Percentiles rank a stretch among this genome's conserved stretches.
Evolutionary conservation across 2,113 vertebrate genomes (phyloP).

Genomic region (Pseudonaja textilis): DNA sequence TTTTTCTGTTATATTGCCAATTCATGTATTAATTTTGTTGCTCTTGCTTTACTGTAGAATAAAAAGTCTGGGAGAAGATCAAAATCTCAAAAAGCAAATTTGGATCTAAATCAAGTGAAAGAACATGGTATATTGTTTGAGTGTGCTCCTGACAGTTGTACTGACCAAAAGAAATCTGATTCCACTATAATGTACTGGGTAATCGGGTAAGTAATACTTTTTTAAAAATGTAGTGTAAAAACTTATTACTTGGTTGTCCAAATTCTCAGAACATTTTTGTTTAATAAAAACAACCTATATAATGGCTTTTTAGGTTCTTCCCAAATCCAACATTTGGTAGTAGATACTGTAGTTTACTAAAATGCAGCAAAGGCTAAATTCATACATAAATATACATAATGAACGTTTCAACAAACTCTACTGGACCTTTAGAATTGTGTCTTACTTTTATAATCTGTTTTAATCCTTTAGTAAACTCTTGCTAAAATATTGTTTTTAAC

Average conservation of each 20-base stretch:
- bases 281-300: background rate
- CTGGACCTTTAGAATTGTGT: background rate
- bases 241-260: background rate
- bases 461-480: slow-evolving; percentile 1
- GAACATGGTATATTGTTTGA: slow-evolving; percentile 95
- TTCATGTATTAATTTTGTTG: background rate
- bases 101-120: slow-evolving; percentile 76
- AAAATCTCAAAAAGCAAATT: slow-evolving; percentile 34
- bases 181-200: slow-evolving; percentile 97
- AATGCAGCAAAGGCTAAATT: slow-evolving; percentile 25
- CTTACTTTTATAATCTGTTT: background rate
- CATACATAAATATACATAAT: slow-evolving; percentile 3
- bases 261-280: background rate
- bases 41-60: slow-evolving; percentile 56
- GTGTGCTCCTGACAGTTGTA: slow-evolving; percentile 89
- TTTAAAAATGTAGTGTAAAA: background rate
- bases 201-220: slow-evolving; percentile 80
- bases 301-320: background rate
- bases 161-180: slow-evolving; percentile 85
- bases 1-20: background rate
- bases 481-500: background rate
- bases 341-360: background rate
- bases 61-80: slow-evolving; percentile 46
- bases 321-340: background rate
- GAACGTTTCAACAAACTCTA: background rate